Base-by-base conservation (phyloP, 2,113 vertebrate genomes). In the Agapornis roseicollis region DNA sequence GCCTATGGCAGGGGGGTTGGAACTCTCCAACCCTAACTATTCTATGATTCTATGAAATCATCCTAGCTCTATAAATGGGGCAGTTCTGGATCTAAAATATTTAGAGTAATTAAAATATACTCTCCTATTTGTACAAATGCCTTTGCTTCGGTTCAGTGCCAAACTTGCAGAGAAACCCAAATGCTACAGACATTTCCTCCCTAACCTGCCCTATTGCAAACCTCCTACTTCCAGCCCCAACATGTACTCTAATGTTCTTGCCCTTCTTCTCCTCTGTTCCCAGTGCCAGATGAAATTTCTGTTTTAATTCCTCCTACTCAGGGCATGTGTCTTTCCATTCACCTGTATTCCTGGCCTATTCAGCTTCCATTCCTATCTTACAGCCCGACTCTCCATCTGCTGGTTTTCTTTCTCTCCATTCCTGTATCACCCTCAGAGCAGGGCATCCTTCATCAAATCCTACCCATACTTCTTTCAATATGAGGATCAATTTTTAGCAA, bases 121-220 rank as follows among this genome's bases (percentile, higher is more conserved):
- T 66, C 39, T 69, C 13, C 24, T 85, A 73, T 83, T 80, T 88
- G 80, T 78, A 95, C 33, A 86, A 90, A 90, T 9, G 18, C 63
- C 47, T 90, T 39, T 81, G 49, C 69, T 90, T 86, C 90, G 90
- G 72, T 90, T 92, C 83, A 55, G 42, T 44, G 90, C 89, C 94
- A 93, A 80, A 80, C 63, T 41, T 92, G 39, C 52, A 79, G 88
- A 58, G 61, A 86, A 92, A 78, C 11, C 33, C 64, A 86, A 84
- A 85, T 27, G 65, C 37, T 81, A 72, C 44, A 76, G 22, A 92
- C 13, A 35, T 72, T 65, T 88, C 25, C 31, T 83, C 37, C 74
- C 37, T 58, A 86, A 78, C 60, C 39, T 42, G 60, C 81, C 69
- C 64, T 84, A n/a, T n/a, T 88, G 42, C 69, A 81, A 81, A 71